Evolutionary conservation across 1,140 invertebrate species (phyloP).

Genomic region (Portunus trituberculatus): DNA sequence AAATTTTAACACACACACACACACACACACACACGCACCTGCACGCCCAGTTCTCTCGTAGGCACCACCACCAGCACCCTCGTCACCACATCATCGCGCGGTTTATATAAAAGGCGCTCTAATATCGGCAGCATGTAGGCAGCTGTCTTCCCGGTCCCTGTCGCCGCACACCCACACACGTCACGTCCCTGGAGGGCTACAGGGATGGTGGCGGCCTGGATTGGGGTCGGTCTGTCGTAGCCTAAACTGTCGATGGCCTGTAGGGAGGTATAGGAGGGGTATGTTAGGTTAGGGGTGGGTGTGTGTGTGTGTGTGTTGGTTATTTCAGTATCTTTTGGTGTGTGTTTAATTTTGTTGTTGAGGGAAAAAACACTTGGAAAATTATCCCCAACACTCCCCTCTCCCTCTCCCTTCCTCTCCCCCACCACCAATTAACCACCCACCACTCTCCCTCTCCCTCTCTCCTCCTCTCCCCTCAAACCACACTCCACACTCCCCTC

Average conservation of each 20-base stretch:
- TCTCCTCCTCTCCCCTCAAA: too few relatives aligned
- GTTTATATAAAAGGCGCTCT: slow-evolving; percentile 92
- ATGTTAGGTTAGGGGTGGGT: too few relatives aligned
- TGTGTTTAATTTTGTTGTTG: too few relatives aligned
- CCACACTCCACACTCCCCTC: too few relatives aligned
- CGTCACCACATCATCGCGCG: slow-evolving; percentile 84
- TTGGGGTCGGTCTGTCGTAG: slow-evolving; percentile 96
- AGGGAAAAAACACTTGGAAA: too few relatives aligned
- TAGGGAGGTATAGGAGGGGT: slow-evolving; percentile 57
- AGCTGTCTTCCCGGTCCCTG: slow-evolving; percentile 98
- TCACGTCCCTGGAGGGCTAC: slow-evolving; percentile 94
- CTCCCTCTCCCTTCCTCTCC: neutral
- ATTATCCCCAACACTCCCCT: neutral
- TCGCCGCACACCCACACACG: slow-evolving; percentile 97
- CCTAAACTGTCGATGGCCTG: slow-evolving; percentile 92
- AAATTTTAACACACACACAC: neutral
- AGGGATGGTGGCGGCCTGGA: slow-evolving; percentile 97
- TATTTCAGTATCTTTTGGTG: too few relatives aligned
- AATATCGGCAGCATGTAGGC: slow-evolving; percentile 99
- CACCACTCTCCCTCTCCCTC: neutral
- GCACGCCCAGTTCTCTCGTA: slow-evolving; percentile 97
- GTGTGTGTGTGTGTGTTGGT: neutral
- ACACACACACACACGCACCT: slow-evolving; percentile 82
- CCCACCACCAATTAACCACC: neutral
- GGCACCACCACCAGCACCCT: slow-evolving; percentile 96